Evolutionary conservation across 1,140 invertebrate genomes (phyloP).

Genomic region (Megalopta genalis): DNA sequence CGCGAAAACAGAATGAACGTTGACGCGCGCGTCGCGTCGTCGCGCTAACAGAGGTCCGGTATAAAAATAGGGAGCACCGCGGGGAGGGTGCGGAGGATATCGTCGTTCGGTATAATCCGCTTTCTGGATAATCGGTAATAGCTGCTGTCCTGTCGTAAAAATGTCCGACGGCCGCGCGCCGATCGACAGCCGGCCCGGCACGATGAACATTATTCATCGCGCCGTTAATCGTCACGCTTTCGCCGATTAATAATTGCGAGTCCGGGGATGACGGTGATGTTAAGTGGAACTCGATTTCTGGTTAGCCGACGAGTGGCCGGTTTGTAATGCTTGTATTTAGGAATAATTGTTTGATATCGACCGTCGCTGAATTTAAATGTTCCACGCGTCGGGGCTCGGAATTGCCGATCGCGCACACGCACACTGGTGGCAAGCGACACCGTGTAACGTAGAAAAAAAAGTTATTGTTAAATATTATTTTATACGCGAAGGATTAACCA

Average conservation of each 20-base stretch:
- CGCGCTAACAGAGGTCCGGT: background rate
- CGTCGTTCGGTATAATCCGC: background rate
- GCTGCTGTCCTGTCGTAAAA: constrained; percentile 3
- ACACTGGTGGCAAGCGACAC: too few species aligned
- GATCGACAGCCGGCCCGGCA: background rate
- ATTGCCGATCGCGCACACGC: too few species aligned
- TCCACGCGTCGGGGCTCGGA: background rate
- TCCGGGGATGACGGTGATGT: background rate
- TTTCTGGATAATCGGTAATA: constrained; percentile 12
- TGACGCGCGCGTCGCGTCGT: too few species aligned
- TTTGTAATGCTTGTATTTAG: background rate
- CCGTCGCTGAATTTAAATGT: background rate
- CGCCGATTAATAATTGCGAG: background rate
- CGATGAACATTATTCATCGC: constrained; percentile 6
- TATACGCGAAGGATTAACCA: too few species aligned
- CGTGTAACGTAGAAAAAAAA: too few species aligned
- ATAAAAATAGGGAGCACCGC: background rate
- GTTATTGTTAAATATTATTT: too few species aligned
- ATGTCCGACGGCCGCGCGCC: background rate
- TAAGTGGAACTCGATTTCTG: constrained; percentile 7
- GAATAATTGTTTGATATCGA: constrained; percentile 2
- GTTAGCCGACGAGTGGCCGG: background rate
- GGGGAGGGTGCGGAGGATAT: background rate
- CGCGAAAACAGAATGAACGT: too few species aligned
- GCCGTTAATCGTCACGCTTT: background rate